Evolutionary conservation across 92 coral and sea anemone genomes (phyloP).

Genomic region (Bergia puertoricense): DNA sequence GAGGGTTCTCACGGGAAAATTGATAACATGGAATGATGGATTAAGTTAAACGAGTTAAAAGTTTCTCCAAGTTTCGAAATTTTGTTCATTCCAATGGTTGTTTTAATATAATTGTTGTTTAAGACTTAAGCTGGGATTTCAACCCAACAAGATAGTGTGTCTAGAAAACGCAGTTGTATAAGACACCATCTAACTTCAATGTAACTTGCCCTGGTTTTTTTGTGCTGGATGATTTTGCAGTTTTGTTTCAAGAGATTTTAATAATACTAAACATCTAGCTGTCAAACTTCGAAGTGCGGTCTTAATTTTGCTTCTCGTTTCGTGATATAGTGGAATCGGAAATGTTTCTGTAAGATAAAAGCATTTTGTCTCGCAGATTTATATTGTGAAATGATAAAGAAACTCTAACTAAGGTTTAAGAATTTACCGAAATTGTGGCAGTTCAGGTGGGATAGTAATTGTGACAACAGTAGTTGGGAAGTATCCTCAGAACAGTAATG

Average conservation of each 20-base stretch:
- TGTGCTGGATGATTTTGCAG: background rate
- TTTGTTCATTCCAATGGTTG: constrained; percentile 17
- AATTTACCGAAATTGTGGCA: background rate
- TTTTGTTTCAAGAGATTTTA: background rate
- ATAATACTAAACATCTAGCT: background rate
- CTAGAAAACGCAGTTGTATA: no score
- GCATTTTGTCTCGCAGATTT: background rate
- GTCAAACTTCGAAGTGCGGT: background rate
- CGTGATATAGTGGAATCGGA: background rate
- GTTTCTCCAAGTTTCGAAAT: background rate
- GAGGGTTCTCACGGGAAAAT: constrained; percentile 36
- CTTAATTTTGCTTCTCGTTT: background rate
- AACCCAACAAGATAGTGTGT: background rate
- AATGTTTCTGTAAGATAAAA: background rate
- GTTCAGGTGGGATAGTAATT: background rate
- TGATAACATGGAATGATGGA: constrained; percentile 28
- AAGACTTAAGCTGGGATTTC: background rate
- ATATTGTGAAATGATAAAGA: background rate
- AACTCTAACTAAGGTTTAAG: background rate
- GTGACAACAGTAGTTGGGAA: background rate
- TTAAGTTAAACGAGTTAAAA: constrained; percentile 26
- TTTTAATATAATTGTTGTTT: background rate
- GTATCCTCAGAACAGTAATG: background rate
- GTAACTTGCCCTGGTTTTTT: background rate
- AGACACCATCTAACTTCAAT: no score